A percentile compares a stretch with the other conserved stretches of the same genome.
Conservation (phyloP, 2,797 vertebrate genomes). For the Labeo calbasu region DNA sequence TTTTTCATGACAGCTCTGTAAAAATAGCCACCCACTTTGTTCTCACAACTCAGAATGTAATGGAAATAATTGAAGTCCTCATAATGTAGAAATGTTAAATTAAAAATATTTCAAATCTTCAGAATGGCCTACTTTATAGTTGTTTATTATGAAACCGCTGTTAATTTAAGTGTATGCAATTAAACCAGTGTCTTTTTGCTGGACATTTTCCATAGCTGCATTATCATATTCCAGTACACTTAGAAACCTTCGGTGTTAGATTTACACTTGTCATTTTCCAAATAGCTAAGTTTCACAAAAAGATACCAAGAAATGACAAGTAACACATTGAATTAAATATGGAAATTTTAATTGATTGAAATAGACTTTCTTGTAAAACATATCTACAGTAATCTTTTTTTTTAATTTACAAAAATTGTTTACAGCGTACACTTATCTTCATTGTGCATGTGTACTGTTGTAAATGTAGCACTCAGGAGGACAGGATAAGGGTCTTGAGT, state of each 20-base stretch:
- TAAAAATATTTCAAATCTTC: constrained; percentile 32
- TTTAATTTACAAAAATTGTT: too few species aligned
- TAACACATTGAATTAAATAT: too few species aligned
- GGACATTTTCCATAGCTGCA: neutral
- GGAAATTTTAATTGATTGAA: too few species aligned
- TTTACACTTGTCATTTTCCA: neutral
- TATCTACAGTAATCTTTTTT: too few species aligned
- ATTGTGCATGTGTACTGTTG: neutral
- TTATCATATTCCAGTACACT: neutral
- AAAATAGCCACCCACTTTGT: neutral
- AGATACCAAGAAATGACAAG: neutral
- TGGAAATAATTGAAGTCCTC: constrained; percentile 9
- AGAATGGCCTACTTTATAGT: neutral
- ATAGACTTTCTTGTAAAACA: too few species aligned
- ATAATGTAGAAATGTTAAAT: constrained; percentile 29
- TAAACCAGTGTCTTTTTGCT: neutral
- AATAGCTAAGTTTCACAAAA: neutral
- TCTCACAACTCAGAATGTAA: constrained; percentile 7
- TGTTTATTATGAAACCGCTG: neutral
- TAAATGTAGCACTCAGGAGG: neutral
- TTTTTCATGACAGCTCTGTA: neutral
- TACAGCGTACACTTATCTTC: neutral
- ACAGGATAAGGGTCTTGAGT: constrained; percentile 47
- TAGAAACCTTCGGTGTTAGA: neutral
- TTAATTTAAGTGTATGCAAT: neutral